Conservation (phyloP, 2,113 vertebrate genomes). For the Carassius carassius region DNA sequence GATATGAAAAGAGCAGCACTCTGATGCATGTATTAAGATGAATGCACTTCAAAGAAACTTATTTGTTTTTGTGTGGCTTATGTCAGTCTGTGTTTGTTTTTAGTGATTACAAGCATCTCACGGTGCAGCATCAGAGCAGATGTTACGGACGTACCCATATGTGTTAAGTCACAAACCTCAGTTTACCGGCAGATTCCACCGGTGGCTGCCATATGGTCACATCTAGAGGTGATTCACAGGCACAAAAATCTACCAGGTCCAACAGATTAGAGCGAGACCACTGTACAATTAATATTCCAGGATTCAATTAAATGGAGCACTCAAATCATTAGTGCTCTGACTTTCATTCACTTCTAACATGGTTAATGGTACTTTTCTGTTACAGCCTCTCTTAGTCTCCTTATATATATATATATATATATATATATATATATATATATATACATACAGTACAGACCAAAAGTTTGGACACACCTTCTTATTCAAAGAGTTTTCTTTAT, state of each 20-base stretch:
- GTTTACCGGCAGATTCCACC: constrained; percentile 61
- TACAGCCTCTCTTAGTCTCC: constrained; percentile 10
- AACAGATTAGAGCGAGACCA: constrained; percentile 40
- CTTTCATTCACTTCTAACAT: constrained; percentile 11
- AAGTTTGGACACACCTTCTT: too few species aligned
- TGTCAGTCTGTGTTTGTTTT: background rate
- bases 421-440: too few species aligned
- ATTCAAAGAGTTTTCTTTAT: too few species aligned
- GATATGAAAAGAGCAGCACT: background rate
- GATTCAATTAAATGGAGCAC: constrained; percentile 52
- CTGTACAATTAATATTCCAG: constrained; percentile 46
- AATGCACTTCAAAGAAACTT: background rate
- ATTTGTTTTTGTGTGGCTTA: background rate
- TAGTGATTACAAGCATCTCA: background rate
- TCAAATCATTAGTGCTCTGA: constrained; percentile 45
- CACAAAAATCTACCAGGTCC: constrained; percentile 39
- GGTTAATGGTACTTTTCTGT: constrained; percentile 9
- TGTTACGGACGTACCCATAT: constrained; percentile 60
- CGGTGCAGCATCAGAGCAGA: constrained; percentile 52
- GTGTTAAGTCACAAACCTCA: constrained; percentile 70
- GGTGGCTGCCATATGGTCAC: constrained; percentile 71
- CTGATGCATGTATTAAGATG: background rate
- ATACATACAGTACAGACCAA: too few species aligned
- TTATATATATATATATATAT: background rate
- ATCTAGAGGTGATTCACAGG: constrained; percentile 59